Percentiles rank a stretch among this genome's conserved stretches.
Evolutionary conservation across 2,113 vertebrate species (phyloP).

Genomic region (Entomyzon cyanotis): DNA sequence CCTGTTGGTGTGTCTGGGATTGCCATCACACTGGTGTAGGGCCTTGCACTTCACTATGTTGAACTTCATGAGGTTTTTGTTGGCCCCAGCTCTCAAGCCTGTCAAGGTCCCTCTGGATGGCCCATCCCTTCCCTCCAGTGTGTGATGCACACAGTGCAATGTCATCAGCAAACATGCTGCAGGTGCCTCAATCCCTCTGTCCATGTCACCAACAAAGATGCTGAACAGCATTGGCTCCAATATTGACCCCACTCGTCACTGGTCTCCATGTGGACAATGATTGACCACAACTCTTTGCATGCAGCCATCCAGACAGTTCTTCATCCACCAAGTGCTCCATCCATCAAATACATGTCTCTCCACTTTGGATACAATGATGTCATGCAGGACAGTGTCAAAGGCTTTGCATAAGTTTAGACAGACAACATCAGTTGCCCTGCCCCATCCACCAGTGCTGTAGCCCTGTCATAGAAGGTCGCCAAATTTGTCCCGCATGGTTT

Average conservation of each 20-base stretch:
- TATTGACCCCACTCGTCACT: neutral
- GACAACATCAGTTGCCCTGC: neutral
- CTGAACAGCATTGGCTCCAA: neutral
- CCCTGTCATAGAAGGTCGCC: neutral
- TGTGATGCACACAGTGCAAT: neutral
- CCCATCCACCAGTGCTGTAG: neutral
- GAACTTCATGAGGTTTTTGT: neutral
- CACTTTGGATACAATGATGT: neutral
- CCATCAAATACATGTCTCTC: neutral
- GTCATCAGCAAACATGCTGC: neutral
- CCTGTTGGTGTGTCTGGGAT: neutral
- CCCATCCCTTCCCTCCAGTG: neutral
- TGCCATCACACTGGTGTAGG: neutral
- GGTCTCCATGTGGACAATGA: neutral
- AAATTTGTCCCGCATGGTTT: neutral
- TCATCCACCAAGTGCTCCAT: neutral
- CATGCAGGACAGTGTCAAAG: neutral
- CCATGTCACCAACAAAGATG: neutral
- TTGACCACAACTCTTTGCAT: neutral
- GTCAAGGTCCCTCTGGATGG: neutral
- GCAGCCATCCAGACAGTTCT: neutral
- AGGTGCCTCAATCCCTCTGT: neutral
- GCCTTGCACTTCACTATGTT: neutral
- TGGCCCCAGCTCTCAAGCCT: fast-evolving
- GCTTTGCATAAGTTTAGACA: neutral